Base-by-base conservation (phyloP, 2,797 vertebrate genomes). In the Zalophus californianus region DNA sequence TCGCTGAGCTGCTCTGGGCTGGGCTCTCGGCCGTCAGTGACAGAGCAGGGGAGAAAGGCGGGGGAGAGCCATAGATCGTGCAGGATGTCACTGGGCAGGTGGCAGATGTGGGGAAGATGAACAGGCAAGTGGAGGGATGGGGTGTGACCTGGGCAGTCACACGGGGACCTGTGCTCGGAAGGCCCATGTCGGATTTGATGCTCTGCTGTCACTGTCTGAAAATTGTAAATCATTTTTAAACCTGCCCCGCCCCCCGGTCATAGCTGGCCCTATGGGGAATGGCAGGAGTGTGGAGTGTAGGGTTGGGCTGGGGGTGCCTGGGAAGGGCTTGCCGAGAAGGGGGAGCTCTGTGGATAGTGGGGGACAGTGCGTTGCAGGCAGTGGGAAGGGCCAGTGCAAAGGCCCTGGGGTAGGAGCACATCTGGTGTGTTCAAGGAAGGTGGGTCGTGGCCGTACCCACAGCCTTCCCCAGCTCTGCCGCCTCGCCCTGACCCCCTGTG, bases 361-460 rank as follows among this genome's bases (percentile, higher is more conserved):
- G 64, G 50, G 68, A 13, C 4, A 2, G 84, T n/a, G 35, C 29
- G 10, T 11, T 0, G 0, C 58, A 3, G 78, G 38, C 15, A 5
- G 50, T 0, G 3, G 25, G 10, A 11, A 3, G 7, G 16, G 86
- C 41, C 62, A 0, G 3, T 8, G 84, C 56, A 16, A 4, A 25
- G 23, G 60, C 60, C 88, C 70, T 60, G 79, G 4, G 20, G 50
- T 15, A 0, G n/a, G 21, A 23, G 54, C 16, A 0, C 18, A 6
- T 10, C 35, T n/a, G 58, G 2, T 5, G 14, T 27, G 48, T 21
- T 35, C 21, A 1, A 3, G 52, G 52, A 27, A 21, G 48, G 21
- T 54, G 16, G 27, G 21, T 0, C 52, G 38, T 16, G 1, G 5
- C 5, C 15, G 5, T 2, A 3, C 16, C 44, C 15, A 0, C 20